Evolutionary conservation across 2,797 vertebrate genomes (phyloP).

Genomic region (Gallirallus australis): DNA sequence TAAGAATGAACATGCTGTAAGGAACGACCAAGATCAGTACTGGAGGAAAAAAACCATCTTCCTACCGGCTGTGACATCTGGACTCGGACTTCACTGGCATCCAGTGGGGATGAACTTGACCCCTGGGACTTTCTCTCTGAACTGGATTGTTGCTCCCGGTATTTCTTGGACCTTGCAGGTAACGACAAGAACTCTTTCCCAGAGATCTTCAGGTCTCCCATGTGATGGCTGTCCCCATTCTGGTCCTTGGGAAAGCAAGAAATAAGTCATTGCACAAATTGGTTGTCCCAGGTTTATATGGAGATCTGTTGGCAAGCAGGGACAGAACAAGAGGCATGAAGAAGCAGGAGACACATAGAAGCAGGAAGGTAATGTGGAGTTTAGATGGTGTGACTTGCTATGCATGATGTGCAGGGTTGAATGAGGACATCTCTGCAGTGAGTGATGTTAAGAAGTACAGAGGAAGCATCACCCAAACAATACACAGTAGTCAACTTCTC

Average conservation of each 20-base stretch:
- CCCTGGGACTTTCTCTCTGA: constrained; percentile 81
- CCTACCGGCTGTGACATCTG: constrained; percentile 88
- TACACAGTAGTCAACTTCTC: background rate
- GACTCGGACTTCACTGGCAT: constrained; percentile 85
- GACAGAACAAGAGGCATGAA: background rate
- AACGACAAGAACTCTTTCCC: constrained; percentile 81
- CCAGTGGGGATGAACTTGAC: constrained; percentile 76
- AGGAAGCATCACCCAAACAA: background rate
- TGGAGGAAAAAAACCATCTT: background rate
- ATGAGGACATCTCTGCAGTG: background rate
- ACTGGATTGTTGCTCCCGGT: constrained; percentile 79
- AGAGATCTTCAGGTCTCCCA: constrained; percentile 80
- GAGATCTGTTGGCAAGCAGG: background rate
- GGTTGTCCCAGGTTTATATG: rapidly evolving
- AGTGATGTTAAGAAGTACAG: background rate
- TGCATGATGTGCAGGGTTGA: background rate
- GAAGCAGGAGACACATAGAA: background rate
- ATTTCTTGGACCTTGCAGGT: constrained; percentile 82
- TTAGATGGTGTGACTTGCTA: no score
- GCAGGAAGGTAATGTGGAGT: rapidly evolving
- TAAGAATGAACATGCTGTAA: background rate
- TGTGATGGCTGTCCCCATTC: constrained; percentile 88
- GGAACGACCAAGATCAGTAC: background rate
- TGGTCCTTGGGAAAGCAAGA: constrained; percentile 75
- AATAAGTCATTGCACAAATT: background rate